Evolutionary conservation across 2,888 invertebrate genomes (phyloP).

Genomic region (Caenorhabditis sp.): DNA sequence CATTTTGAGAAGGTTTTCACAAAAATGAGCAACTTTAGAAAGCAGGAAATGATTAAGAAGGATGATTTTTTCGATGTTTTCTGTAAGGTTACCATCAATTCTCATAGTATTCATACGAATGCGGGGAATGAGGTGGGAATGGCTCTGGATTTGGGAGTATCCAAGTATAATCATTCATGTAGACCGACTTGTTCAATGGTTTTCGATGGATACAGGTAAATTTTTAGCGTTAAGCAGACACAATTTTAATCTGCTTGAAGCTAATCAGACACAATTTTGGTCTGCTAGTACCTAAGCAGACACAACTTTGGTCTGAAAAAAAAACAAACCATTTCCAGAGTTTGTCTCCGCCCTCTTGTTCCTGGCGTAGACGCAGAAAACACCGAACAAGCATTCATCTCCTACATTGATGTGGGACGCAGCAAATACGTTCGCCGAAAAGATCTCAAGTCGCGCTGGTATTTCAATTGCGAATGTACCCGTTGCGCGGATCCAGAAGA

Average conservation of each 20-base stretch:
- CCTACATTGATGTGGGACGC: constrained; percentile 69
- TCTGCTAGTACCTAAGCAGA: too few relatives aligned
- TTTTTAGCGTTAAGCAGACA: too few relatives aligned
- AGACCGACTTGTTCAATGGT: constrained; percentile 62
- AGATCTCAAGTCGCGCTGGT: constrained; percentile 55
- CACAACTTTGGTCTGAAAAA: too few relatives aligned
- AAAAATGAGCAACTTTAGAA: constrained; percentile 60
- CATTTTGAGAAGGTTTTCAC: constrained; percentile 65
- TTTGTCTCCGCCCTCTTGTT: constrained; percentile 63
- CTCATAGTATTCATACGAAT: constrained; percentile 68
- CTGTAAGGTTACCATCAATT: constrained; percentile 68
- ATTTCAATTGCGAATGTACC: constrained; percentile 66
- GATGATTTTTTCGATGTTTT: constrained; percentile 61
- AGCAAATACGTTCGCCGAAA: constrained; percentile 54
- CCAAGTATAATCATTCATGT: constrained; percentile 67
- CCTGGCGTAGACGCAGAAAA: constrained; percentile 49
- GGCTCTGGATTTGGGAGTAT: constrained; percentile 67
- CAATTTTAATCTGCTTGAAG: too few relatives aligned
- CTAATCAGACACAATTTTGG: too few relatives aligned
- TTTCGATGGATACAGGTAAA: constrained; percentile 61
- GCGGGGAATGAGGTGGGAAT: constrained; percentile 68
- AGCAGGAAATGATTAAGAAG: constrained; percentile 54
- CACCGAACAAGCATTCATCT: constrained; percentile 56
- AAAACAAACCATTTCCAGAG: too few relatives aligned
- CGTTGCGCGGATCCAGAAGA: constrained; percentile 66